A percentile compares a stretch with the other conserved stretches of the same genome.
phyloP scores from a whole-genome alignment of 2,113 vertebrate genomes.

The Apodemus sylvaticus region DNA sequence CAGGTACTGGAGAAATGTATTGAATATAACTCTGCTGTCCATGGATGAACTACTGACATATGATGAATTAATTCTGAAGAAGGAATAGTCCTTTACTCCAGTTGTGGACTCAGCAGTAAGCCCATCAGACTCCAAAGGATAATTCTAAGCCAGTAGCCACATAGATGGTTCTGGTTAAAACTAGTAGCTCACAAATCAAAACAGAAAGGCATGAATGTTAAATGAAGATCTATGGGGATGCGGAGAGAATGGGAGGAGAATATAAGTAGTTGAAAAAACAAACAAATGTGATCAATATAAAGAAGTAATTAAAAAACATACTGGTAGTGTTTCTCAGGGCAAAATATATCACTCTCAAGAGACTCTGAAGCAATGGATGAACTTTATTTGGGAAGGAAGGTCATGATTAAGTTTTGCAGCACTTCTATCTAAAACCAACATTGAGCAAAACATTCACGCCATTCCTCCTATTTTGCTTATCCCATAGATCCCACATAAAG shows the following conservation, averaged over 20 bases:
- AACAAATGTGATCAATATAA: neutral
- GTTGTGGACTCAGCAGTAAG: neutral
- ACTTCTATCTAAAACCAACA: slow-evolving; percentile 20
- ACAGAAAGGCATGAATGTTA: neutral
- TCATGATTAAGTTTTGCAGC: neutral
- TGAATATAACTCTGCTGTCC: neutral
- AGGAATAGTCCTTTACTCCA: neutral
- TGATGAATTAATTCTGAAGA: neutral
- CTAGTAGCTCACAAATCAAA: neutral
- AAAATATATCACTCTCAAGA: neutral
- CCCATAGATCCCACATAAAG: neutral
- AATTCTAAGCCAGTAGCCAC: neutral
- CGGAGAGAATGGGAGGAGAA: neutral
- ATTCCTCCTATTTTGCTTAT: neutral
- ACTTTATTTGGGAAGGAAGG: neutral
- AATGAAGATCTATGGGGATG: neutral
- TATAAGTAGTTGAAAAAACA: neutral
- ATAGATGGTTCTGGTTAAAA: neutral
- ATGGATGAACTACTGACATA: neutral
- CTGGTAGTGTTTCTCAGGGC: neutral
- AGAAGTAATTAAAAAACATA: neutral
- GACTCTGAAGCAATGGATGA: neutral
- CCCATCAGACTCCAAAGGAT: neutral
- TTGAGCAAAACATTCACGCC: neutral
- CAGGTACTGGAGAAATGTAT: neutral